These are phyloP conservation scores for Apodemia hepburni DNA, from an alignment of 2,888 invertebrate genomes.

Conservation along the genomic window DNA sequence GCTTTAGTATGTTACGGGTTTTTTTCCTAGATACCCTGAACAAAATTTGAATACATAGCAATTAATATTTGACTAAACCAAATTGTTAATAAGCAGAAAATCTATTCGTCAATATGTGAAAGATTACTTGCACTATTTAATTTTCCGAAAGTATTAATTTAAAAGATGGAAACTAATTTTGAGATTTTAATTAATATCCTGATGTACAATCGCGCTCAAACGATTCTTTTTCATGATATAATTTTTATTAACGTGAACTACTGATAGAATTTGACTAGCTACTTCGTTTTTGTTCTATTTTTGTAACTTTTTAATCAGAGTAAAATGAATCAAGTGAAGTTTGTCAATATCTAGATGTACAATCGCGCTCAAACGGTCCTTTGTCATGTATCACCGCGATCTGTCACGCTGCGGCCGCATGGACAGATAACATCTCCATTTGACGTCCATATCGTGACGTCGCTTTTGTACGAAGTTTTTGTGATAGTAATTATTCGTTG, in stretches of 20 bases:
- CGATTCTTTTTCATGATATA: neutral
- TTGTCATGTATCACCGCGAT: constrained; percentile 36
- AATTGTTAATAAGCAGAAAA: too few species aligned
- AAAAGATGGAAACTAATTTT: too few species aligned
- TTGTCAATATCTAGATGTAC: constrained; percentile 10
- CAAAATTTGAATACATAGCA: too few species aligned
- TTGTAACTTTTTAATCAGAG: neutral
- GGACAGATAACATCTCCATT: constrained; percentile 46
- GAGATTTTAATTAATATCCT: too few species aligned
- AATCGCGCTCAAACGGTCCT: constrained; percentile 30
- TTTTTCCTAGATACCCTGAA: too few species aligned
- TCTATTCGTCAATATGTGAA: too few species aligned
- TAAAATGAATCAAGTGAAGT: neutral
- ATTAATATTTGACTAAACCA: too few species aligned
- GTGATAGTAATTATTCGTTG: constrained; percentile 20
- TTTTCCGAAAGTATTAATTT: too few species aligned
- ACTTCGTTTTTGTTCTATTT: neutral
- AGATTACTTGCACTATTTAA: too few species aligned
- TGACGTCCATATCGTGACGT: constrained; percentile 28
- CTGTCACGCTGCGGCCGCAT: constrained; percentile 36
- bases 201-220: constrained; percentile 15
- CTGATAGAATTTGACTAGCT: neutral
- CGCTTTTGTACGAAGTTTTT: constrained; percentile 25
- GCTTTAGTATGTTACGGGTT: too few species aligned
- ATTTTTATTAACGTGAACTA: too few species aligned